Conservation (phyloP, 2,113 vertebrate genomes). For the Enhydra lutris region DNA sequence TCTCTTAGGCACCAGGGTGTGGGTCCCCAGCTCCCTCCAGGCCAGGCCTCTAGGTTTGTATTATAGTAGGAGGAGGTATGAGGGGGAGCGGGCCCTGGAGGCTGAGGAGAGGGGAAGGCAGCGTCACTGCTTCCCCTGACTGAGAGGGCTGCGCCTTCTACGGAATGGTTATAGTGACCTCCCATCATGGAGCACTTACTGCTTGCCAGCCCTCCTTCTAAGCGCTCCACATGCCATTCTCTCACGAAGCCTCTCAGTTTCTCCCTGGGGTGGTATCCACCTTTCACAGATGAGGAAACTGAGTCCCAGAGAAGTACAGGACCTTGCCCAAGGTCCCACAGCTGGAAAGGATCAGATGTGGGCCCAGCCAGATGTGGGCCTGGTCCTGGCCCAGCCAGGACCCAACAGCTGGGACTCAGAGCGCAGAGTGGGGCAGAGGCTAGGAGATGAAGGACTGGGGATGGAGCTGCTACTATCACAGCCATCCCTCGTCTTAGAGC, state of each 20-base stretch:
- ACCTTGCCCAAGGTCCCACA: neutral
- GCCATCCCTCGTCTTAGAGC: neutral
- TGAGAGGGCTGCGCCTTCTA: neutral
- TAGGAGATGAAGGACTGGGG: neutral
- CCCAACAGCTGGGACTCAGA: neutral
- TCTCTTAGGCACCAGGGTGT: neutral
- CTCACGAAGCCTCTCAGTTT: neutral
- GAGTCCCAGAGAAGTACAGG: neutral
- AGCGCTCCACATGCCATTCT: neutral
- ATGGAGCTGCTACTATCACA: too few species aligned
- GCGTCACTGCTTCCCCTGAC: neutral
- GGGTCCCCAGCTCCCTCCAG: neutral
- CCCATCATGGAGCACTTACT: fast-evolving
- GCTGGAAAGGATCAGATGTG: neutral
- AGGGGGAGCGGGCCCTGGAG: too few species aligned
- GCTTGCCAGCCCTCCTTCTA: fast-evolving
- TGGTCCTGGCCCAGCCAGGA: neutral
- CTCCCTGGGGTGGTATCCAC: neutral
- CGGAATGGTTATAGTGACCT: fast-evolving
- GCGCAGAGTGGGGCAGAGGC: neutral
- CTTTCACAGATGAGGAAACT: neutral
- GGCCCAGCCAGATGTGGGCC: neutral
- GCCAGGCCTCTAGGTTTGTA: neutral
- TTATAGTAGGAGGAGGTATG: neutral
- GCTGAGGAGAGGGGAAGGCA: neutral